Conservation (phyloP, 2,797 vertebrate species). For the Orientallactaga sibirica region DNA sequence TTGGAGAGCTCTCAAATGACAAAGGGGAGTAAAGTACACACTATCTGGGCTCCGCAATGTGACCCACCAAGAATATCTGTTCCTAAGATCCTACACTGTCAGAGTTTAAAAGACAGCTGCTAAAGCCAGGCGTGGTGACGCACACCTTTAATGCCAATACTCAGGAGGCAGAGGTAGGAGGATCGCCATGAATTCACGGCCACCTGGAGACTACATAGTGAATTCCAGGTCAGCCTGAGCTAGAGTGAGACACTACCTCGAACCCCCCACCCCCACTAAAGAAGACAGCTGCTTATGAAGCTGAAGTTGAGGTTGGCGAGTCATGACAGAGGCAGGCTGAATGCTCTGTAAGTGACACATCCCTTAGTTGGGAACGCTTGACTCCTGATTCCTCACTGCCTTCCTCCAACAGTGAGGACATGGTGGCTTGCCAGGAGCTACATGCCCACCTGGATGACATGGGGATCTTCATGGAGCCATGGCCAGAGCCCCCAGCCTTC, state of each 20-base stretch:
- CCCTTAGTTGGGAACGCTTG: background rate
- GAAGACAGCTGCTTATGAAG: background rate
- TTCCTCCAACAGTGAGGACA: background rate
- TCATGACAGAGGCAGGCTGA: background rate
- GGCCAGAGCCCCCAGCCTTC: background rate
- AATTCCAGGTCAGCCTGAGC: too few species aligned
- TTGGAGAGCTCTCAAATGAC: background rate
- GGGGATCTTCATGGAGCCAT: background rate
- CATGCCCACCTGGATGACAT: background rate
- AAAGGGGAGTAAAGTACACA: background rate
- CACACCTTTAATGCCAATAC: too few species aligned
- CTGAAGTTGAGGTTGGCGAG: background rate
- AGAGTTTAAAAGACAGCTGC: background rate
- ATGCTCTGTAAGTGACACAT: background rate
- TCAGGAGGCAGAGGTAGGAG: too few species aligned
- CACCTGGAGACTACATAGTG: too few species aligned
- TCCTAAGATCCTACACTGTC: background rate
- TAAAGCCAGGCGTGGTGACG: too few species aligned
- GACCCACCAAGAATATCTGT: background rate
- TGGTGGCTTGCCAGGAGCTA: background rate
- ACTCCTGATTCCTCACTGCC: background rate
- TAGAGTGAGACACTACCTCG: too few species aligned
- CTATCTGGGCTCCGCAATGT: rapidly evolving
- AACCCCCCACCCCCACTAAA: background rate
- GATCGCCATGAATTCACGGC: too few species aligned